Evolutionary conservation across 2,113 vertebrate species (phyloP).

Genomic region (Syngnathus scovelli): DNA sequence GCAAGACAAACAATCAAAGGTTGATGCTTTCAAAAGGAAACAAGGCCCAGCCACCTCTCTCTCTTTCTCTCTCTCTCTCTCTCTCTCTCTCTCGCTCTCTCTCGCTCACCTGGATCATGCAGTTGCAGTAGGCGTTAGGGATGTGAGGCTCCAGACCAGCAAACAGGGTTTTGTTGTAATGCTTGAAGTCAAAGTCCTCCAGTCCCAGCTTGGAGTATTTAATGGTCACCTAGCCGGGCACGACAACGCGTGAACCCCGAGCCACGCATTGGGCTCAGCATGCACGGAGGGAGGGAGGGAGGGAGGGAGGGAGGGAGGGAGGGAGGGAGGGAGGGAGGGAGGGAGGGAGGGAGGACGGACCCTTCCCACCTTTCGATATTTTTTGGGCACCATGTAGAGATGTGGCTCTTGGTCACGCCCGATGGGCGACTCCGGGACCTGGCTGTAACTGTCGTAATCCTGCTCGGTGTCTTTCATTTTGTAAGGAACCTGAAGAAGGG

Average conservation of each 20-base stretch:
- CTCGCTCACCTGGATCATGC: constrained; percentile 89
- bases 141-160: constrained; percentile 98
- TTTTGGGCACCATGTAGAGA: constrained; percentile 94
- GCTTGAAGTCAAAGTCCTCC: constrained; percentile 98
- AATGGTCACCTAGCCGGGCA: constrained; percentile 84
- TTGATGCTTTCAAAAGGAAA: not conserved
- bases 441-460: constrained; percentile 91
- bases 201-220: constrained; percentile 97
- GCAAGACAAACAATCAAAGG: not conserved
- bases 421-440: constrained; percentile 89
- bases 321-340: no score
- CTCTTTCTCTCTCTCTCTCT: no score
- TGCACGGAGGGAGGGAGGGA: no score
- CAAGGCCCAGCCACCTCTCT: no score
- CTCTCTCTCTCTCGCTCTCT: not conserved
- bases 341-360: no score
- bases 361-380: constrained; percentile 88
- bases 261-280: no score
- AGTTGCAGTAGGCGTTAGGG: constrained; percentile 98
- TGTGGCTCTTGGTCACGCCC: constrained; percentile 93
- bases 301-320: no score
- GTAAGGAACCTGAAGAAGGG: constrained; percentile 83
- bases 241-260: not conserved
- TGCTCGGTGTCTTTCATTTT: constrained; percentile 87
- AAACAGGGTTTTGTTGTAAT: constrained; percentile 97